Conservation (phyloP, 2,888 invertebrate genomes). For the Calameuta idolon region DNA sequence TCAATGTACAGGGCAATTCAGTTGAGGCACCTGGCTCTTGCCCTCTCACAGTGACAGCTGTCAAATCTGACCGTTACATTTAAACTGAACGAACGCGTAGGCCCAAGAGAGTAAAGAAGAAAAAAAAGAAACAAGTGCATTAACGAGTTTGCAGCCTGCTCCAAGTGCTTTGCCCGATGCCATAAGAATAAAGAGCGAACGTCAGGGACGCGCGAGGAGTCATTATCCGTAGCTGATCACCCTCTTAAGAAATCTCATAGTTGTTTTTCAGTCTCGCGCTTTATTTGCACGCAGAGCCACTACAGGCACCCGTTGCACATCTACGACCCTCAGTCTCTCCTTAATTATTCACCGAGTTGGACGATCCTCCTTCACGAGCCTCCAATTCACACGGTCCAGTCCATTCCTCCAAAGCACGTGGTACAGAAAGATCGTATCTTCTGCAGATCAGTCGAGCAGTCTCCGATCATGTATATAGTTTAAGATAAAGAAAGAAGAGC, state of each 20-base stretch:
- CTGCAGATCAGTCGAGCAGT: not conserved
- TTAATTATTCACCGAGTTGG: not conserved
- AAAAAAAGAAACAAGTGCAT: not conserved
- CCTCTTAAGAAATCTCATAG: not conserved
- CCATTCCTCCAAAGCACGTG: not conserved
- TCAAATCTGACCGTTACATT: not conserved
- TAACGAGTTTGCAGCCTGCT: not conserved
- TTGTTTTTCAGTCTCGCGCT: not conserved
- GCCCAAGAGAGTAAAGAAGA: not conserved
- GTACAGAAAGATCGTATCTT: not conserved
- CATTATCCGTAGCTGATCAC: not conserved
- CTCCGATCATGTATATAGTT: not conserved
- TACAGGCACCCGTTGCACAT: not conserved
- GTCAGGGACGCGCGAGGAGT: not conserved
- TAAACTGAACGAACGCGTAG: not conserved
- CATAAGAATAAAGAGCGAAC: not conserved
- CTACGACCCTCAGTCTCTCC: not conserved
- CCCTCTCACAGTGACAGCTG: not conserved
- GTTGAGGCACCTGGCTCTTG: not conserved
- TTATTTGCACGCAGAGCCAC: not conserved
- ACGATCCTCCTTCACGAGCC: not conserved
- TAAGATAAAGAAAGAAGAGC: not conserved
- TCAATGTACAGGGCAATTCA: not conserved
- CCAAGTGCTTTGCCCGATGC: not conserved
- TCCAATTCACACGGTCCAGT: not conserved